These are phyloP conservation scores for Caloenas nicobarica DNA, from an alignment of 2,113 vertebrate genomes.

Conservation along the genomic window DNA sequence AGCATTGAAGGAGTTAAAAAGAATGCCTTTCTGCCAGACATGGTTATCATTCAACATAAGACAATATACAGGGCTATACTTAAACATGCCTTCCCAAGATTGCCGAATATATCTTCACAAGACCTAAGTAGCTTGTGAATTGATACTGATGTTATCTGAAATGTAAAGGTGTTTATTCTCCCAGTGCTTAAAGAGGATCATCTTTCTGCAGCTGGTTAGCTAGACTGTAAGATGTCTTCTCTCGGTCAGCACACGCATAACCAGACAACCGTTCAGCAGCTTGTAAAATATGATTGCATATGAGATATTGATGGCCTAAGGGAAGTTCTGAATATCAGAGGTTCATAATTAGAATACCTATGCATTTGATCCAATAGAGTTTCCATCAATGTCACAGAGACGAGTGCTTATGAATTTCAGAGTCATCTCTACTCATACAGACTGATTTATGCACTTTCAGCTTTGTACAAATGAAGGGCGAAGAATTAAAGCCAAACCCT, in stretches of 20 bases:
- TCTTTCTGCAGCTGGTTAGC: slow-evolving; percentile 11
- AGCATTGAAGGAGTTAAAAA: background rate
- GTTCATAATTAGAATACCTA: slow-evolving; percentile 58
- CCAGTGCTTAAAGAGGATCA: background rate
- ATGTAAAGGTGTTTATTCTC: slow-evolving; percentile 16
- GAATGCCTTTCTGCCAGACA: background rate
- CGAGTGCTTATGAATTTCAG: slow-evolving; percentile 67
- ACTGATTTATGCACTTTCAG: slow-evolving; percentile 62
- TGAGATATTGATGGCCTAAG: slow-evolving; percentile 56
- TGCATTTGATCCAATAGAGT: slow-evolving; percentile 50
- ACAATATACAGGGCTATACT: background rate
- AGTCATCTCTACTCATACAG: slow-evolving; percentile 27
- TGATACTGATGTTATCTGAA: slow-evolving; percentile 11
- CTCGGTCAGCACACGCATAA: background rate
- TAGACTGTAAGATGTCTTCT: background rate
- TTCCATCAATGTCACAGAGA: slow-evolving; percentile 65
- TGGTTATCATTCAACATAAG: background rate
- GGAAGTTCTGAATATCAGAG: slow-evolving; percentile 63
- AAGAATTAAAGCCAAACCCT: slow-evolving; percentile 59
- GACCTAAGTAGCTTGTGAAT: background rate
- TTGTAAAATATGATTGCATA: slow-evolving; percentile 64
- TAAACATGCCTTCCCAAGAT: background rate
- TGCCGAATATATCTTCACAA: background rate
- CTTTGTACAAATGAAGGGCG: slow-evolving; percentile 56
- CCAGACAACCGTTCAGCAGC: background rate